These are phyloP conservation scores for Neoaliturus tenellus DNA, from an alignment of 2,888 invertebrate species.

Conservation along the genomic window DNA sequence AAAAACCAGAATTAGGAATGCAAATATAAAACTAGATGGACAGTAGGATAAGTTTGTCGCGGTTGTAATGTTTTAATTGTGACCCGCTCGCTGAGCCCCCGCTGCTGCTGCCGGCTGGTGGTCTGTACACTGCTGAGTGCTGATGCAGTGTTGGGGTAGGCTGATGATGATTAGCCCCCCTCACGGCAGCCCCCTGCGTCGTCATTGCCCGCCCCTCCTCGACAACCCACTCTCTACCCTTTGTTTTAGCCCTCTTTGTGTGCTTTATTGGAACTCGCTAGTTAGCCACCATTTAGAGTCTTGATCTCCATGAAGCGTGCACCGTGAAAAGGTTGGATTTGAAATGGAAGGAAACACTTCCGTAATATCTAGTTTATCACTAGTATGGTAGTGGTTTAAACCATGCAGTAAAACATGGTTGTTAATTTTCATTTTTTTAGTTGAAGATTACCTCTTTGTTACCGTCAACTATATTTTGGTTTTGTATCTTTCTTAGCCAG, in stretches of 20 bases:
- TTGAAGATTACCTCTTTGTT: no score
- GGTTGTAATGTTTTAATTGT: slow-evolving; percentile 4
- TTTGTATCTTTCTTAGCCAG: no score
- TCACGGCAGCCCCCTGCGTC: not conserved
- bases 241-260: slow-evolving; percentile 30
- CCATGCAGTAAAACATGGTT: no score
- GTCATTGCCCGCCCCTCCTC: slow-evolving; percentile 8
- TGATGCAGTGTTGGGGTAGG: slow-evolving; percentile 21
- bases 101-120: not conserved
- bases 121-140: not conserved
- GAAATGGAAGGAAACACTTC: not conserved
- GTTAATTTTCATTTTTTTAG: no score
- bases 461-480: no score
- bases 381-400: no score
- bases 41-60: not conserved
- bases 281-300: slow-evolving; percentile 11
- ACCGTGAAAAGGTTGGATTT: not conserved
- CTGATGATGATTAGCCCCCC: slow-evolving; percentile 30
- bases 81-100: not conserved
- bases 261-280: slow-evolving; percentile 27
- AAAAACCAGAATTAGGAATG: no score
- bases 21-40: no score
- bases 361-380: not conserved
- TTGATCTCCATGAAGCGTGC: not conserved
- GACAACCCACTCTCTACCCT: not conserved